Conservation (phyloP, 1,140 invertebrate genomes). For the Drosophila truncata region DNA sequence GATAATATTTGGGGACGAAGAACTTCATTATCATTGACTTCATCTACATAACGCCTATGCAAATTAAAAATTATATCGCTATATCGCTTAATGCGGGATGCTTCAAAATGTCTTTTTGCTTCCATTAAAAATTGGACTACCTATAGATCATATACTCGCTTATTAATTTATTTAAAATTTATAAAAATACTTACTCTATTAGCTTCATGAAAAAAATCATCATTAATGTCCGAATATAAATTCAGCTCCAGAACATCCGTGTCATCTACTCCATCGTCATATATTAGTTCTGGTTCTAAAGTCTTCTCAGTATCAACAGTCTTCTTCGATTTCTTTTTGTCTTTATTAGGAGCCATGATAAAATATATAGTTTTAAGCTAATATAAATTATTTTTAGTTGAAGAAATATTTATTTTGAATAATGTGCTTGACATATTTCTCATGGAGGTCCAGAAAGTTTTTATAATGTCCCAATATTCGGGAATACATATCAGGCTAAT, state of each 20-base stretch:
- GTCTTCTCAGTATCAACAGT: slow-evolving; percentile 10
- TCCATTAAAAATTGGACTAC: slow-evolving; percentile 69
- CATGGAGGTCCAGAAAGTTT: not conserved
- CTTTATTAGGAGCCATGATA: slow-evolving; percentile 42
- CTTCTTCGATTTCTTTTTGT: slow-evolving; percentile 38
- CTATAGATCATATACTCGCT: slow-evolving; percentile 13
- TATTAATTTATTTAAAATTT: not conserved
- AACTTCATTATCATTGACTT: slow-evolving; percentile 59
- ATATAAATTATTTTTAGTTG: not conserved
- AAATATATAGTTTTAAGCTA: slow-evolving; percentile 7
- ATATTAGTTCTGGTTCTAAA: slow-evolving; percentile 24
- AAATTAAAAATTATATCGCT: slow-evolving; percentile 65
- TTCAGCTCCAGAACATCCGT: slow-evolving; percentile 55
- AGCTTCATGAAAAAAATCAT: slow-evolving; percentile 60
- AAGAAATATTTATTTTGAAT: not conserved
- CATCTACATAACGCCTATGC: slow-evolving; percentile 61
- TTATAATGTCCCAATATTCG: not conserved
- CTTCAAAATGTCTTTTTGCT: slow-evolving; percentile 54
- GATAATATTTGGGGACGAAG: slow-evolving; percentile 56
- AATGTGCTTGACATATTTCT: not conserved
- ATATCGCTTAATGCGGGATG: slow-evolving; percentile 64
- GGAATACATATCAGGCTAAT: no score
- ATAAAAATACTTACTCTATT: slow-evolving; percentile 41
- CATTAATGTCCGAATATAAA: slow-evolving; percentile 65
- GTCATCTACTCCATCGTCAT: slow-evolving; percentile 32